Conservation (phyloP, 2,797 vertebrate genomes). For the Rhinophrynus dorsalis region DNA sequence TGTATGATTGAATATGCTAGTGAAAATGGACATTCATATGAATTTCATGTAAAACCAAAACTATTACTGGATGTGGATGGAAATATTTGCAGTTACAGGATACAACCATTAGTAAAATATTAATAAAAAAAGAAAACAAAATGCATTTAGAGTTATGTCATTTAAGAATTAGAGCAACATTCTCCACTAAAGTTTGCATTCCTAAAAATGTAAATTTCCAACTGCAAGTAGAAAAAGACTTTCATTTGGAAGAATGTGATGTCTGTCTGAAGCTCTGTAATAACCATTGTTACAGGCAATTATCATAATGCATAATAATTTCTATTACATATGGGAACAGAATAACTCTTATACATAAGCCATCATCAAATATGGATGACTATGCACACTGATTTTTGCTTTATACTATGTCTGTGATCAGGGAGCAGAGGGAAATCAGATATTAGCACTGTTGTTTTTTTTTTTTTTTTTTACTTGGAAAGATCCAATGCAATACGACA, state of each 20-base stretch:
- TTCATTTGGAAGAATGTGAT: no score
- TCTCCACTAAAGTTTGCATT: background rate
- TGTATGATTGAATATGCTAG: background rate
- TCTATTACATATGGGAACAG: constrained; percentile 10
- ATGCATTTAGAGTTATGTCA: no score
- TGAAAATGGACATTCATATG: background rate
- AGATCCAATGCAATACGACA: background rate
- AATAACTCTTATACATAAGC: background rate
- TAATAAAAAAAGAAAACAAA: background rate
- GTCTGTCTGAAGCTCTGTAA: no score
- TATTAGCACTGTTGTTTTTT: constrained; percentile 13
- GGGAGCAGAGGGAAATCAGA: constrained; percentile 22
- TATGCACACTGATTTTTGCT: constrained; percentile 33
- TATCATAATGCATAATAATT: background rate
- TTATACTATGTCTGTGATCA: constrained; percentile 24
- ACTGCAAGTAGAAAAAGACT: no score
- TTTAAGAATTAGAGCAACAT: no score
- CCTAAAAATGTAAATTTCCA: no score
- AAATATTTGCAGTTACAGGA: background rate
- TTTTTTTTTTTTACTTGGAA: background rate
- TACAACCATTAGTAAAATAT: background rate
- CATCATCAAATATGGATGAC: constrained; percentile 37
- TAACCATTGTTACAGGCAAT: background rate
- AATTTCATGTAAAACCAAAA: background rate
- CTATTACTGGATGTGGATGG: background rate